Evolutionary conservation across 2,888 invertebrate genomes (phyloP).

Genomic region (Linyphia triangularis): DNA sequence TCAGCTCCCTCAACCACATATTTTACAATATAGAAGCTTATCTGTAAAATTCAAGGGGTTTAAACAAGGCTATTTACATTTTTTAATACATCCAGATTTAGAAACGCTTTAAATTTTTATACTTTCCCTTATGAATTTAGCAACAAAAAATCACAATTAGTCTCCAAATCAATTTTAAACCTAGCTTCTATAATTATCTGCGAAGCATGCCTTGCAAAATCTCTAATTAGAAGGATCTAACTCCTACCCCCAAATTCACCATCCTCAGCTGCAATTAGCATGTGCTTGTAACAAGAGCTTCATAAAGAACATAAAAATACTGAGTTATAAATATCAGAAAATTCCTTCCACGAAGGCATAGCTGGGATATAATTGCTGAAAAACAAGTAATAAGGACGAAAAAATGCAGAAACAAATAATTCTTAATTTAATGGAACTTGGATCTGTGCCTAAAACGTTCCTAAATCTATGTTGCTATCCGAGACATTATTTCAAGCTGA

Average conservation of each 20-base stretch:
- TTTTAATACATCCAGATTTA: no score
- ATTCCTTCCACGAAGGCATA: background rate
- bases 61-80: no score
- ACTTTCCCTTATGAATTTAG: no score
- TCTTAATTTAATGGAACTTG: conserved; percentile 31
- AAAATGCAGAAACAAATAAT: background rate
- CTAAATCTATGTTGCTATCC: background rate
- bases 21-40: no score
- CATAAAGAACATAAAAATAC: conserved; percentile 2
- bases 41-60: no score
- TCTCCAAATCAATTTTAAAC: background rate
- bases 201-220: background rate
- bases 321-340: conserved; percentile 23
- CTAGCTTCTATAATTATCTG: background rate
- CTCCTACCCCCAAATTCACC: background rate
- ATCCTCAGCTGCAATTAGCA: background rate
- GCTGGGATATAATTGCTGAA: background rate
- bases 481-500: background rate
- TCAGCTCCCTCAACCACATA: no score
- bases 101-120: no score
- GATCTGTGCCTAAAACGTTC: conserved; percentile 29
- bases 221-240: background rate
- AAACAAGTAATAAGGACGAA: background rate
- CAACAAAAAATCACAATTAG: background rate
- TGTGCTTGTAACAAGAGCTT: background rate